Evolutionary conservation across 1,140 invertebrate species (phyloP).

Genomic region (Drosophila punjabiensis): DNA sequence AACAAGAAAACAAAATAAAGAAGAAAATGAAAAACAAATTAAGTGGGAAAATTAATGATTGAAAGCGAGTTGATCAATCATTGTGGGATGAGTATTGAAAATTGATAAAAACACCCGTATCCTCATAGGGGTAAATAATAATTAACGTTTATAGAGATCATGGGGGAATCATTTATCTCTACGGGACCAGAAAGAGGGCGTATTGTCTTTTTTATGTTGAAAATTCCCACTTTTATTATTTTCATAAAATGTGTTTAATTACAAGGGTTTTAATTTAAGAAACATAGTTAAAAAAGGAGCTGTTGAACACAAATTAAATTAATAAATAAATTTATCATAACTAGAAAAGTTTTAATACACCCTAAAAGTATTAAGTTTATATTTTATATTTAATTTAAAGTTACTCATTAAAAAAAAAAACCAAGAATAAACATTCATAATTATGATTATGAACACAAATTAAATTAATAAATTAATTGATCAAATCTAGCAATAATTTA

Average conservation of each 20-base stretch:
- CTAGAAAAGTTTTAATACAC: too few relatives aligned
- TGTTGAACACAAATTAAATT: too few relatives aligned
- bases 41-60: conserved; percentile 6
- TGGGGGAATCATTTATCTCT: conserved; percentile 1
- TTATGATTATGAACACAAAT: too few relatives aligned
- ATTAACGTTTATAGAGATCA: conserved; percentile 5
- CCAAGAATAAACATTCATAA: too few relatives aligned
- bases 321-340: too few relatives aligned
- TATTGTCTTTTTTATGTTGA: conserved; percentile 1
- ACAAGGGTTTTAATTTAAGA: not conserved
- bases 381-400: too few relatives aligned
- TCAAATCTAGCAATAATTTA: too few relatives aligned
- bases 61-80: conserved; percentile 26
- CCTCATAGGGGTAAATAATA: not conserved
- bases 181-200: not conserved
- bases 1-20: not conserved
- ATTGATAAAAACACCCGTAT: conserved; percentile 6
- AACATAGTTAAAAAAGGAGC: not conserved
- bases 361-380: too few relatives aligned
- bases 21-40: conserved; percentile 1
- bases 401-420: too few relatives aligned
- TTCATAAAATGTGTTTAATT: not conserved
- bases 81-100: not conserved
- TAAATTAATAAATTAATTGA: too few relatives aligned
- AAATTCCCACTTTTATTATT: conserved; percentile 4